phyloP scores from a whole-genome alignment of 2,888 invertebrate genomes.

The Branchellion lobata region DNA sequence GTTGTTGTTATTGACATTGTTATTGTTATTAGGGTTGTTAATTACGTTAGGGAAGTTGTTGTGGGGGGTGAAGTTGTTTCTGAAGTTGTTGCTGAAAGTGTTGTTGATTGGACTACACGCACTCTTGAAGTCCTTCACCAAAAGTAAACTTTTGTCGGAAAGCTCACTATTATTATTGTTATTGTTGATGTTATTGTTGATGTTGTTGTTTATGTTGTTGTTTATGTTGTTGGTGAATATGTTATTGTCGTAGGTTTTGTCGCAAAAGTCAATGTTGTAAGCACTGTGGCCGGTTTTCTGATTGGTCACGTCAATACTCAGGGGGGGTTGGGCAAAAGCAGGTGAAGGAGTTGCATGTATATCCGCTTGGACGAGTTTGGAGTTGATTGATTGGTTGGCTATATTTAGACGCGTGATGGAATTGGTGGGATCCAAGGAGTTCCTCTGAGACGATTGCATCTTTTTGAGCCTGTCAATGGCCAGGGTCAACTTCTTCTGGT shows the following conservation, averaged over 20 bases:
- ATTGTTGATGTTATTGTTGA: slow-evolving; percentile 18
- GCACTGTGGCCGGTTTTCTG: background rate
- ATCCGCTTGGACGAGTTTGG: background rate
- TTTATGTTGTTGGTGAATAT: background rate
- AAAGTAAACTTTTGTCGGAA: background rate
- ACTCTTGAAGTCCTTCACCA: background rate
- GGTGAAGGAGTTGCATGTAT: background rate
- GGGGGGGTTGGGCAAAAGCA: background rate
- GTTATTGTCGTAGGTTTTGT: background rate
- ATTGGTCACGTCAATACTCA: background rate
- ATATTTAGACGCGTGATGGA: background rate
- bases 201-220: background rate
- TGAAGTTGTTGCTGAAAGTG: background rate
- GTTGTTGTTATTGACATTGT: background rate
- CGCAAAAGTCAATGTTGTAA: background rate
- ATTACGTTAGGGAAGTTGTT: background rate
- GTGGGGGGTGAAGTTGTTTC: background rate
- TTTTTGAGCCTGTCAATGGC: slow-evolving; percentile 95
- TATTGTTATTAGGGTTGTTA: background rate
- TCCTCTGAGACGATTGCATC: slow-evolving; percentile 59
- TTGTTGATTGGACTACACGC: background rate
- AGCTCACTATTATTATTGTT: background rate
- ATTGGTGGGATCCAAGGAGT: background rate
- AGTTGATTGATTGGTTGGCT: slow-evolving; percentile 6
- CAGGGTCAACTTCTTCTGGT: slow-evolving; percentile 94